These are phyloP conservation scores for Lepeophtheirus nordmannii DNA, from an alignment of 2,888 invertebrate genomes.

Conservation along the genomic window DNA sequence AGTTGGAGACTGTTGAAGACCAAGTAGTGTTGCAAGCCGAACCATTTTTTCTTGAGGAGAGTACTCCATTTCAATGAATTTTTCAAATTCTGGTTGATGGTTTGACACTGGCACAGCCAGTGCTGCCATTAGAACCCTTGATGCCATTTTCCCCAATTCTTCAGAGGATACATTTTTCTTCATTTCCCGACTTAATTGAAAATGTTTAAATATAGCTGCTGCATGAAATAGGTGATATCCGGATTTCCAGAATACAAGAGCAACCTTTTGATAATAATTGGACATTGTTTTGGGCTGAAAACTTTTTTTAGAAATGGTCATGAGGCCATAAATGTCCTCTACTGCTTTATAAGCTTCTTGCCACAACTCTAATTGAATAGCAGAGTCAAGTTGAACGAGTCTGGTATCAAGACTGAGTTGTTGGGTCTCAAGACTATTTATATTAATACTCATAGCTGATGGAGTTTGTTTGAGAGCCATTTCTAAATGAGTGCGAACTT, in stretches of 20 bases:
- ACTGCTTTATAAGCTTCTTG: slow-evolving; percentile 59
- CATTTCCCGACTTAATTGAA: slow-evolving; percentile 84
- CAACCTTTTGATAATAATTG: slow-evolving; percentile 92
- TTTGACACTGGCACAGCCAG: slow-evolving; percentile 87
- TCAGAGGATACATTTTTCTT: slow-evolving; percentile 79
- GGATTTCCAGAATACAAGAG: slow-evolving; percentile 97
- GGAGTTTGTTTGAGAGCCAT: slow-evolving; percentile 83
- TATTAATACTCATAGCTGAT: slow-evolving; percentile 53
- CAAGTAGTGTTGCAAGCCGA: slow-evolving; percentile 69
- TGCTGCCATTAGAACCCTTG: slow-evolving; percentile 81
- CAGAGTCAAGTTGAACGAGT: slow-evolving; percentile 82
- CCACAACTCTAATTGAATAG: slow-evolving; percentile 99
- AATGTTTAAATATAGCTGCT: slow-evolving; percentile 80
- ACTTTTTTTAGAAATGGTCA: slow-evolving; percentile 89
- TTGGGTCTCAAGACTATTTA: slow-evolving; percentile 80
- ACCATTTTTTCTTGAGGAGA: slow-evolving; percentile 89
- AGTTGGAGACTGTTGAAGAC: slow-evolving; percentile 76
- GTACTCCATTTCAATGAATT: slow-evolving; percentile 94
- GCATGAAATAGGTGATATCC: slow-evolving; percentile 96
- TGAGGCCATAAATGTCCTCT: slow-evolving; percentile 91
- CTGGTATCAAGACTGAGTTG: slow-evolving; percentile 92
- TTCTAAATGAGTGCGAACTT: slow-evolving; percentile 83
- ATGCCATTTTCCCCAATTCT: slow-evolving; percentile 54
- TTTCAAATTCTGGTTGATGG: slow-evolving; percentile 85
- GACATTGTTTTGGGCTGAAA: slow-evolving; percentile 96